Evolutionary conservation across 2,797 vertebrate species (phyloP), one percentile per base, ranked within the genome.

Genomic region (Gymnoscopelus microlampas): DNA sequence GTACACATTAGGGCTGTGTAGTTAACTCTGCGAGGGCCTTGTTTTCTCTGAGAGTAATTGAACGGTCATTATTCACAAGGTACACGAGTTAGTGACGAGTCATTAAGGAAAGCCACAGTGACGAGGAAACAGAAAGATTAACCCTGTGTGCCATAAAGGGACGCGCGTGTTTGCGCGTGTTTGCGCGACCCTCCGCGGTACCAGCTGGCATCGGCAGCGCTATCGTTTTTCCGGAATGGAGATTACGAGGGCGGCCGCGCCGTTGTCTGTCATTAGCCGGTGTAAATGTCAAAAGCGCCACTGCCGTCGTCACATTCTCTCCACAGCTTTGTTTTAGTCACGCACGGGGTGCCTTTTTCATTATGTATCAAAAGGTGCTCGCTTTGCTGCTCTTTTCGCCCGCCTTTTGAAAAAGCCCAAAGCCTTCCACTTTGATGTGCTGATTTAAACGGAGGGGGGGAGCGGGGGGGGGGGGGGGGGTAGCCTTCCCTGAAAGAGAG

Each of bases 401-500:
- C 39, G 39, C 39, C 39, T 44, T 44, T 29, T 9, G 9, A 44
- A 44, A 44, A 44, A 44, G 39, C 39, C 39, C 39, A 44, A 44
- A 10, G 7, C 39, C 39, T 44, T 44, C 39, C 39, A 44, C 39
- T 44, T 44, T 44, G 39, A 44, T 51, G 50, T 51, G 50, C 12
- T 13, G n/a, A 15, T 14, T 51, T 15, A n/a, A 51, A 51, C 5
- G 32, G n/a, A n/a, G 5, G n/a, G 59, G 26, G 58, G 4, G 29
- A 2, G 19, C 5, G 29, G 4, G n/a, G n/a, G n/a, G n/a, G n/a
- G n/a, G 32, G n/a, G 15, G 5, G n/a, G 59, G 49, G 39, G 49
- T 57, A 50, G 55, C 80, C 73, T 70, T 76, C 80, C 49, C 70
- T 71, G 53, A 77, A 80, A 77, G 66, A 59, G 67, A 66, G 53